phyloP scores from a whole-genome alignment of 1,140 invertebrate species.

The Drosophila sechellia region DNA sequence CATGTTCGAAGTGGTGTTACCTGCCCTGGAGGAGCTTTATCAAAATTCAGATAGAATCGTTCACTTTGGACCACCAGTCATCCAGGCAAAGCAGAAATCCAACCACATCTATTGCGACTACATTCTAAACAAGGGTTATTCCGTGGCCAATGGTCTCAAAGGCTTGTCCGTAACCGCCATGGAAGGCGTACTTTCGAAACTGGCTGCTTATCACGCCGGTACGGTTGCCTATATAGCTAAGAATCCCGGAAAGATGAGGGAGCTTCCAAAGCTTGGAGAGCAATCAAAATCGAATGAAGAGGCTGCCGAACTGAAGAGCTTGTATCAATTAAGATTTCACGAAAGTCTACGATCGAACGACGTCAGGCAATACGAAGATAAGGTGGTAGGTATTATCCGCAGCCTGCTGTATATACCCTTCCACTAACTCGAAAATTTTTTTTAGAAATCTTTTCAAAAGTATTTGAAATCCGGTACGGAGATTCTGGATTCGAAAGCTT shows the following conservation, averaged over 20 bases:
- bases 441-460: slow-evolving; percentile 62
- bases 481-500: slow-evolving; percentile 15
- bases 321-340: slow-evolving; percentile 45
- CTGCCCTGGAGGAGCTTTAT: slow-evolving; percentile 43
- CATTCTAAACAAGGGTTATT: slow-evolving; percentile 48
- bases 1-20: slow-evolving; percentile 51
- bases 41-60: slow-evolving; percentile 14
- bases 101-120: slow-evolving; percentile 44
- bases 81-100: slow-evolving; percentile 1
- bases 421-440: neutral
- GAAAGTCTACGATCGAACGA: slow-evolving; percentile 59
- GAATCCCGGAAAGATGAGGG: slow-evolving; percentile 26
- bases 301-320: slow-evolving; percentile 18
- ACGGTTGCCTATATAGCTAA: slow-evolving; percentile 77
- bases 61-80: slow-evolving; percentile 18
- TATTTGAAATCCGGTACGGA: slow-evolving; percentile 1
- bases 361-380: slow-evolving; percentile 54
- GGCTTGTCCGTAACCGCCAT: slow-evolving; percentile 85
- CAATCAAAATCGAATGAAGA: neutral
- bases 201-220: slow-evolving; percentile 86
- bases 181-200: slow-evolving; percentile 84
- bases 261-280: slow-evolving; percentile 30
- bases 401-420: neutral
- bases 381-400: slow-evolving; percentile 57
- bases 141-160: slow-evolving; percentile 37